Evolutionary conservation across 2,888 invertebrate species (phyloP), one percentile per base, ranked within the genome.

Genomic region (Notodonta dromedarius): DNA sequence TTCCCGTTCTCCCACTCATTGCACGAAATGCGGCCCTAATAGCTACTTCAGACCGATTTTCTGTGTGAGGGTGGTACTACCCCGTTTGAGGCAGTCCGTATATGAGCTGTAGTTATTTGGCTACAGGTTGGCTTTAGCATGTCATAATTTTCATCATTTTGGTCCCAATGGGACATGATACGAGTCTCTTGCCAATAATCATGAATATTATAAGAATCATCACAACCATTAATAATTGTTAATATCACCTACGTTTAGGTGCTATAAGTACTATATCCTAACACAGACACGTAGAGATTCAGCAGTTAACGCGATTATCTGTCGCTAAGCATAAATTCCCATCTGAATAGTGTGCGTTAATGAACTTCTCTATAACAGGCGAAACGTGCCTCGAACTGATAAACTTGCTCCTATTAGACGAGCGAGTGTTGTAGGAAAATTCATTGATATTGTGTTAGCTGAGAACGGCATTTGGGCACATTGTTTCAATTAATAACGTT

Each of bases 241-340:
- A 56, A 63, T 68, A 71, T 65, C 71, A 66, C 66, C 66, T 63
- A 66, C 62, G 35, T 60, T 58, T 59, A 62, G 63, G 65, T 67
- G 63, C 64, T 63, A 63, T 61, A 70, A 59, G 3, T 40, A 7
- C 39, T 40, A 14, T 54, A 64, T 68, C 71, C 55, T 78, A 77
- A 76, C 76, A 73, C 59, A 81, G 77, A 79, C 79, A 79, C 80
- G 79, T 78, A 79, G 76, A 80, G 80, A 84, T 81, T 78, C 75
- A 79, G 75, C 74, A 77, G 73, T 79, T 76, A 83, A 83, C 77
- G 61, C 74, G 76, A 79, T 83, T 84, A 84, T 84, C 77, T 79
- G 82, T 82, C 83, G 78, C 82, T 84, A 83, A 85, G 79, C 82
- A 80, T 71, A 76, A 83, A 86, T 83, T 84, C 86, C 82, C 83